Conservation (phyloP, 2,113 vertebrate species). For the Solea senegalensis region DNA sequence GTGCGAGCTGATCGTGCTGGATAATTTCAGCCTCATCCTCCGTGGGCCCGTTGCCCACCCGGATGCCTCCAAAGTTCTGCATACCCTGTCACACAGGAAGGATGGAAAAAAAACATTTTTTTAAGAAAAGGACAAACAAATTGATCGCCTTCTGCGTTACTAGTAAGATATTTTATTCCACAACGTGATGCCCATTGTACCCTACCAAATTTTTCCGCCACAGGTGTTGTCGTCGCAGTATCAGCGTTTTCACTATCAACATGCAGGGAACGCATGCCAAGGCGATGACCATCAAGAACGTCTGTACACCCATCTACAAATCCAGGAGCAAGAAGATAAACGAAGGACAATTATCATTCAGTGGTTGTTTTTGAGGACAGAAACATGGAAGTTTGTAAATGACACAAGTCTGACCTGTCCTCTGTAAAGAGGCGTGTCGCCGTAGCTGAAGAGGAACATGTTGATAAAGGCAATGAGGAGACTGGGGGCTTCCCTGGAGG, state of each 20-base stretch:
- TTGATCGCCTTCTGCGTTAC: no score
- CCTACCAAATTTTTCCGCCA: conserved; percentile 91
- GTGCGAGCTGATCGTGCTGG: conserved; percentile 96
- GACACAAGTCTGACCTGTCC: conserved; percentile 85
- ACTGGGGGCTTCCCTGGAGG: conserved; percentile 89
- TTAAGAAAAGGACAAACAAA: no score
- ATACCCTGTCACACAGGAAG: conserved; percentile 86
- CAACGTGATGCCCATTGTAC: background rate
- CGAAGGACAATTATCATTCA: background rate
- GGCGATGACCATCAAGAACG: conserved; percentile 89
- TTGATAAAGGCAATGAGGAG: conserved; percentile 98
- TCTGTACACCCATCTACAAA: conserved; percentile 87
- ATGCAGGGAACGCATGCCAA: conserved; percentile 93
- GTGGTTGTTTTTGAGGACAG: background rate
- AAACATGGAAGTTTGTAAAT: background rate
- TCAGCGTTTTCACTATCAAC: conserved; percentile 92
- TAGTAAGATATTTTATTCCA: background rate
- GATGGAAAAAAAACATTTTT: background rate
- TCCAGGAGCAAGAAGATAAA: background rate
- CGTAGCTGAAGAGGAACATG: conserved; percentile 97
- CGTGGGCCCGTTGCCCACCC: conserved; percentile 97
- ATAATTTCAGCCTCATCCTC: conserved; percentile 99
- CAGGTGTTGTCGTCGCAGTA: conserved; percentile 90
- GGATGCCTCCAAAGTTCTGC: conserved; percentile 95
- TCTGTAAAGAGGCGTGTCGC: conserved; percentile 88